Percentiles rank a stretch among this genome's conserved stretches.
Evolutionary conservation across 2,888 invertebrate genomes (phyloP).

Genomic region (Erebia aethiops): DNA sequence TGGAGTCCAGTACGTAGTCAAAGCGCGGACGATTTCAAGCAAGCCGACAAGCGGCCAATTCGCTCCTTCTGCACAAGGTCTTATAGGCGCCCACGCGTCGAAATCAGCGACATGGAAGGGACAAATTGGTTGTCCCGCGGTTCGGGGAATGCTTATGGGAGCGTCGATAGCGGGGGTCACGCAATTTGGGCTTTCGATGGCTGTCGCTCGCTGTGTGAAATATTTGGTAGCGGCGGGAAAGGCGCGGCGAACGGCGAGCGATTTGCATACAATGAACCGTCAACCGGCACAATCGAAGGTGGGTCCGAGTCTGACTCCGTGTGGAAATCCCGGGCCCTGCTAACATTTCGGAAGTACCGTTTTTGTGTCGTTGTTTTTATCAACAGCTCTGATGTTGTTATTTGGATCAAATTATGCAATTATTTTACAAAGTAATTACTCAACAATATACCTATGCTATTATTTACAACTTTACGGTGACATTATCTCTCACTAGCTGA

Average conservation of each 20-base stretch:
- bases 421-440: too few relatives aligned
- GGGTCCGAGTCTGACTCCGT: conserved; percentile 51
- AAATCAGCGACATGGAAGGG: conserved; percentile 70
- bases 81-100: conserved; percentile 47
- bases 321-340: conserved; percentile 58
- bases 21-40: too few relatives aligned
- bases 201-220: conserved; percentile 64
- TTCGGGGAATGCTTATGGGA: conserved; percentile 63
- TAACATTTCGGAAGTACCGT: conserved; percentile 76
- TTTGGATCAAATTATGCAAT: conserved; percentile 31
- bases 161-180: conserved; percentile 54
- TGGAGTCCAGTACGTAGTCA: too few relatives aligned
- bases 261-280: conserved; percentile 78
- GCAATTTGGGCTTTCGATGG: conserved; percentile 64
- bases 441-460: too few relatives aligned
- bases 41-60: too few relatives aligned
- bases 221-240: conserved; percentile 71
- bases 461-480: too few relatives aligned
- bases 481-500: too few relatives aligned
- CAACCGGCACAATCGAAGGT: conserved; percentile 64
- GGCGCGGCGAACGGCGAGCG: conserved; percentile 50
- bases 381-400: conserved; percentile 54
- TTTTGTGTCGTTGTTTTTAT: conserved; percentile 51
- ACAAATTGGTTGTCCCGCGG: conserved; percentile 68
- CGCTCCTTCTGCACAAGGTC: too few relatives aligned